phyloP scores from a whole-genome alignment of 1,140 invertebrate genomes.

The Coptotermes formosanus region DNA sequence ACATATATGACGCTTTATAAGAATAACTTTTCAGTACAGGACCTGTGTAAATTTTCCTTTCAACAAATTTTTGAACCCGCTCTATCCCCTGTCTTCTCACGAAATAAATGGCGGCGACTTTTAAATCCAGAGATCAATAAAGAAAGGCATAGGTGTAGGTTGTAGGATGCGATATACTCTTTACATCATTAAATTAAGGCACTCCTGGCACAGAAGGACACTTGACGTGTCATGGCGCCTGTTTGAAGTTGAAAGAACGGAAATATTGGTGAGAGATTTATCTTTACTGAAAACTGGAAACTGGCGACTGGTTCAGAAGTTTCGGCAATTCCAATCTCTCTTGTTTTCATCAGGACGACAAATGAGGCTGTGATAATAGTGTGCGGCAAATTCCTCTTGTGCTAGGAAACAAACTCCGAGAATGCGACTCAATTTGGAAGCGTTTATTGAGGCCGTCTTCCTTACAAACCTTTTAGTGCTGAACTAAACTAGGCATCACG shows the following conservation, averaged over 20 bases:
- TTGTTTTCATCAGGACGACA: slow-evolving; percentile 23
- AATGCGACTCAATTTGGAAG: slow-evolving; percentile 14
- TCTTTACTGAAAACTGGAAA: slow-evolving; percentile 24
- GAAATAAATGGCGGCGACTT: background rate
- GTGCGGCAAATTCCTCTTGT: background rate
- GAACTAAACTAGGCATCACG: background rate
- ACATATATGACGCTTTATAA: no score
- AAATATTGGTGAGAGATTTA: slow-evolving; percentile 9
- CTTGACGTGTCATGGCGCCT: background rate
- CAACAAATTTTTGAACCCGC: no score
- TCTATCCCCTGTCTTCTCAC: no score
- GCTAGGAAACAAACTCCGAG: background rate
- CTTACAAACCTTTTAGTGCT: slow-evolving; percentile 14
- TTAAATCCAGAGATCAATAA: background rate
- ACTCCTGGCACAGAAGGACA: background rate
- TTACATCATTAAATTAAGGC: background rate
- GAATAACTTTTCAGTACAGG: no score
- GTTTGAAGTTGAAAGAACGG: background rate
- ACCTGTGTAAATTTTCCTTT: no score
- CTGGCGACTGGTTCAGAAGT: background rate
- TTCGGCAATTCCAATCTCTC: slow-evolving; percentile 7
- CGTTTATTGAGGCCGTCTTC: background rate
- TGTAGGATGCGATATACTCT: background rate
- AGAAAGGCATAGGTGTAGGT: background rate
- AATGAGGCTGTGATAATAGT: slow-evolving; percentile 11